Conservation (phyloP, 2,797 vertebrate genomes). For the Siniperca obscura region DNA sequence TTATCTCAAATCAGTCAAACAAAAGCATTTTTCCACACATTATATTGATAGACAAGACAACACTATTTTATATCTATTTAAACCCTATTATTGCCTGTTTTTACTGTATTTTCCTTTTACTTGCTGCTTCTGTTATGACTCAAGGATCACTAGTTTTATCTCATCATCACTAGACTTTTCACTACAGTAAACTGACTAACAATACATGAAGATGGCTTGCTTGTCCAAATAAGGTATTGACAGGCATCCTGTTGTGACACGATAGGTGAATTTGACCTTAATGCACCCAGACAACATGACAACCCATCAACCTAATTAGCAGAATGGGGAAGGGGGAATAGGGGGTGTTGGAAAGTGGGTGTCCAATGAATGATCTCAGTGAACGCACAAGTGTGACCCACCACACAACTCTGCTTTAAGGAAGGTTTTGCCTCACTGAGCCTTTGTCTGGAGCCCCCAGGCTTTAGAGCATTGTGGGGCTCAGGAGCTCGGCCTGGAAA, state of each 20-base stretch:
- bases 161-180: neutral
- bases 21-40: neutral
- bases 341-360: conserved; percentile 19
- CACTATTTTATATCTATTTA: neutral
- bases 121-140: neutral
- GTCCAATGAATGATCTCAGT: conserved; percentile 27
- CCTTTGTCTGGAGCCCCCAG: conserved; percentile 49
- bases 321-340: conserved; percentile 32
- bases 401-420: conserved; percentile 28
- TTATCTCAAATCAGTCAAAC: neutral
- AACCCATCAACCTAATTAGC: conserved; percentile 74
- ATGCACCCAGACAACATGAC: conserved; percentile 65
- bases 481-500: conserved; percentile 22
- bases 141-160: neutral
- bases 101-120: neutral
- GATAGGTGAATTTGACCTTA: conserved; percentile 58
- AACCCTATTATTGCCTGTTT: neutral
- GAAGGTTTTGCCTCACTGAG: conserved; percentile 37
- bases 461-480: conserved; percentile 28
- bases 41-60: neutral
- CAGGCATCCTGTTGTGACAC: conserved; percentile 19
- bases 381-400: conserved; percentile 53
- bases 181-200: neutral
- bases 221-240: conserved; percentile 34
- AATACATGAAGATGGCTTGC: neutral